Evolutionary conservation across 2,888 invertebrate species (phyloP), one percentile per base, ranked within the genome.

Genomic region (Chalcosyrphus nemorum): DNA sequence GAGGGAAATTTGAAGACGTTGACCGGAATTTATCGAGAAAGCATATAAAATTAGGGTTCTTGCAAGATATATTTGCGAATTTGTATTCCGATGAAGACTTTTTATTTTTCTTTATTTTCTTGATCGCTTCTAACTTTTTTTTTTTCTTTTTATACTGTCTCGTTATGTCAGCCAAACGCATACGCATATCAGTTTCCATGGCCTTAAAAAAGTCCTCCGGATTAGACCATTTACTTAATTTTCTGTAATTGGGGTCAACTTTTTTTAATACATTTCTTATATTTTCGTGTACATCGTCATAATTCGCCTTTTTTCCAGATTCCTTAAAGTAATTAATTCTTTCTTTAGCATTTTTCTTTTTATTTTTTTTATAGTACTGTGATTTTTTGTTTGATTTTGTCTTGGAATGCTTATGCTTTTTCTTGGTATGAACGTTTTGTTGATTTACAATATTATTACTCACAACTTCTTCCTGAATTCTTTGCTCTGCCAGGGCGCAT

Each of bases 401-500:
- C 81, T 92, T 90, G 88, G 91, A 91, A 90, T 91, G 91, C 89
- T 92, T 93, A 86, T 92, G 91, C 87, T 93, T 93, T 86, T 92
- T 92, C 85, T 91, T 91, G 86, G 91, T 92, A 1, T 7, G 81
- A 81, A 21, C n/a, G n/a, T 5, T 77, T 1, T 13, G 5, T 15
- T 50, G 41, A 19, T 32, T 66, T 0, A 15, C 2, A 19, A 1
- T 38, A 11, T 57, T 63, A 29, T 75, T 71, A n/a, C 27, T 66
- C 90, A 90, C 86, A 87, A 87, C 95, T 90, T 96, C 96, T 88
- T 96, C 96, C 92, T 95, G 94, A 86, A 96, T 95, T 86, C 96
- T 93, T 89, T 97, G 96, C 89, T 97, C 97, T 0, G 97, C 97
- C 77, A 97, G 92, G 6, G 96, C 96, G 90, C 97, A 97, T 24